phyloP scores from a whole-genome alignment of 2,113 vertebrate genomes.

The Dipodomys ordii region DNA sequence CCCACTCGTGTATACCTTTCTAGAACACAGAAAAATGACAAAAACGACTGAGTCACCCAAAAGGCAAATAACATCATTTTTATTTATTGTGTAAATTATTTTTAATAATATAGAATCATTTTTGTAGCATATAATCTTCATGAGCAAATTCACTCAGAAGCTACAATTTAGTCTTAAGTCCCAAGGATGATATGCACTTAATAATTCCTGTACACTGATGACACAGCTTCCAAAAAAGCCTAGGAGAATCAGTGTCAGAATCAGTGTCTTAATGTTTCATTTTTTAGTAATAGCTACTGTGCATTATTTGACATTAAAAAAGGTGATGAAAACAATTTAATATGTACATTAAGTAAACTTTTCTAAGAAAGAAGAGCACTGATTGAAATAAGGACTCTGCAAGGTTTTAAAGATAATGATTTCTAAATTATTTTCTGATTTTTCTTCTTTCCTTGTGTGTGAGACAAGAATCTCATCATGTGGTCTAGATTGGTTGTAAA shows the following conservation, averaged over 20 bases:
- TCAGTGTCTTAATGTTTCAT: constrained; percentile 13
- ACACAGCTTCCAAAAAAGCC: constrained; percentile 36
- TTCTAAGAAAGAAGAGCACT: constrained; percentile 37
- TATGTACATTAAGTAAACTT: constrained; percentile 30
- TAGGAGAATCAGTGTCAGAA: neutral
- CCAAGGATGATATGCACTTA: constrained; percentile 19
- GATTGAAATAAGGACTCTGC: constrained; percentile 30
- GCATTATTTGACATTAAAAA: constrained; percentile 38
- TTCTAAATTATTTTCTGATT: constrained; percentile 12
- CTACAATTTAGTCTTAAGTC: constrained; percentile 1
- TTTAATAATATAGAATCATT: constrained; percentile 23
- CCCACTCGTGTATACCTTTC: constrained; percentile 98
- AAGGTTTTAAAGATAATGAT: constrained; percentile 52
- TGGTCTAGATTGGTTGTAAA: neutral
- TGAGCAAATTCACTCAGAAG: constrained; percentile 18
- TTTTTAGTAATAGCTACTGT: constrained; percentile 6
- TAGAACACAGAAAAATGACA: constrained; percentile 77
- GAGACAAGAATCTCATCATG: neutral
- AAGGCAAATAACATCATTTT: constrained; percentile 15
- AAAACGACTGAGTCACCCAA: neutral
- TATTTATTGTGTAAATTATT: constrained; percentile 37
- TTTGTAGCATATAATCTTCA: constrained; percentile 48
- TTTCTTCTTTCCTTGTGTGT: too few species aligned
- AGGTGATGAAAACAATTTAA: constrained; percentile 37
- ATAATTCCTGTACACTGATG: constrained; percentile 22